Conservation (phyloP, 2,888 invertebrate species). For the Cylindroiulus punctatus region DNA sequence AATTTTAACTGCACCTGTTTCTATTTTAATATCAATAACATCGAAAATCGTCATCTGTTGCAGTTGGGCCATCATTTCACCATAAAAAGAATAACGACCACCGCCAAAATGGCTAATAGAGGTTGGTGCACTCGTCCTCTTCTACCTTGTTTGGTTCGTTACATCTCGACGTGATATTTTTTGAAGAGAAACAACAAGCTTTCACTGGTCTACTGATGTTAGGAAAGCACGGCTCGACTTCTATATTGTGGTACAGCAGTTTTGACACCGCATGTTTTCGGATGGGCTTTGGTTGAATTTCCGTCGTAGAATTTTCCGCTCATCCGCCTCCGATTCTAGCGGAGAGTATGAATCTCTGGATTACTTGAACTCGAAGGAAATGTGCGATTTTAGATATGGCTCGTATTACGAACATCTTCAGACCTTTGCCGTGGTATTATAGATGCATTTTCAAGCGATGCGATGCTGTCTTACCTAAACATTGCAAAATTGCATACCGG, state of each 20-base stretch:
- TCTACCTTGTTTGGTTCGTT: slow-evolving; percentile 3
- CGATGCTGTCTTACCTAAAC: neutral
- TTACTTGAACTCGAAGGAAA: neutral
- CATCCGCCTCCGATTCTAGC: neutral
- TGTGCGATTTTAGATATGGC: neutral
- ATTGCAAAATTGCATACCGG: neutral
- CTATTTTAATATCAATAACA: slow-evolving; percentile 43
- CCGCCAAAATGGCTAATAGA: slow-evolving; percentile 37
- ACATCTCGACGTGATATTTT: neutral
- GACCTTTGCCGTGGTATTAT: neutral
- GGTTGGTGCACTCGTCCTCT: slow-evolving; percentile 1
- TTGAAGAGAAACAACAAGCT: neutral
- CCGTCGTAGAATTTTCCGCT: neutral
- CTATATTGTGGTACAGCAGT: neutral
- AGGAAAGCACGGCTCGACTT: neutral
- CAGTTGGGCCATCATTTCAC: slow-evolving; percentile 10
- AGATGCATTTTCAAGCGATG: neutral
- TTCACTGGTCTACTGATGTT: neutral
- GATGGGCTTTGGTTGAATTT: no score
- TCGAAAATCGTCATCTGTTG: slow-evolving; percentile 28
- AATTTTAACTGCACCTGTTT: slow-evolving; percentile 35
- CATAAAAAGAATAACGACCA: slow-evolving; percentile 40
- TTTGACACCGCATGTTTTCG: no score
- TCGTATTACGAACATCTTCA: neutral
- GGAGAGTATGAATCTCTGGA: neutral